Percentiles rank a stretch among this genome's conserved stretches.
phyloP scores from a whole-genome alignment of 2,113 vertebrate genomes.

The Suncus etruscus region DNA sequence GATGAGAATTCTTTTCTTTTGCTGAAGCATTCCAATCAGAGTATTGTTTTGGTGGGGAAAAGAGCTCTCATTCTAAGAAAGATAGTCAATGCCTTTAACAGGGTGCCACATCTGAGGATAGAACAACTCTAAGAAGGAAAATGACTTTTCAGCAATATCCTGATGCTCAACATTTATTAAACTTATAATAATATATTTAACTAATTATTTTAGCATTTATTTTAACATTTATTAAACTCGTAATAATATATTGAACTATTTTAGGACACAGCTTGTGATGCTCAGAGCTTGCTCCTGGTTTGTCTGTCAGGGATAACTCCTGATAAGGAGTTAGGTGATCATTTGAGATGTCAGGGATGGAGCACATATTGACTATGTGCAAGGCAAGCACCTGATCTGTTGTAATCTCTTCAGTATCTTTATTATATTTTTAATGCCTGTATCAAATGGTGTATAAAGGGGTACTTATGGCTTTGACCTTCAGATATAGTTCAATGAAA shows the following conservation, averaged over 20 bases:
- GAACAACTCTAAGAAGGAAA: neutral
- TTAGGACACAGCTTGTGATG: too few species aligned
- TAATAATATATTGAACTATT: too few species aligned
- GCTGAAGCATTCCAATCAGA: slow-evolving; percentile 45
- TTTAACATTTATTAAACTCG: slow-evolving; percentile 19
- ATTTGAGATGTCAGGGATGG: too few species aligned
- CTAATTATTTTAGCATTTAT: too few species aligned
- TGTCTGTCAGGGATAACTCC: too few species aligned
- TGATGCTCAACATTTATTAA: slow-evolving; percentile 12
- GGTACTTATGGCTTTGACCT: neutral
- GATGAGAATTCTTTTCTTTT: slow-evolving; percentile 52
- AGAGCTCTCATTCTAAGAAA: slow-evolving; percentile 29
- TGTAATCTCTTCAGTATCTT: too few species aligned
- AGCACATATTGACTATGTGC: too few species aligned
- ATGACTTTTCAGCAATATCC: neutral
- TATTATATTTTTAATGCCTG: slow-evolving; percentile 13
- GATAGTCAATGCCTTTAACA: neutral
- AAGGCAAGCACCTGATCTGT: too few species aligned
- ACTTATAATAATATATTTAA: neutral
- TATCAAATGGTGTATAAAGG: neutral
- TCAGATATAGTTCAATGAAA: neutral
- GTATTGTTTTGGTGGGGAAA: slow-evolving; percentile 10
- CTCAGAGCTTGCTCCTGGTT: too few species aligned
- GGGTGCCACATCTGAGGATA: slow-evolving; percentile 17
- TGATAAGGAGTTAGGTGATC: too few species aligned